phyloP scores from a whole-genome alignment of 2,797 vertebrate species.

The Oryzias dopingdopingensis region DNA sequence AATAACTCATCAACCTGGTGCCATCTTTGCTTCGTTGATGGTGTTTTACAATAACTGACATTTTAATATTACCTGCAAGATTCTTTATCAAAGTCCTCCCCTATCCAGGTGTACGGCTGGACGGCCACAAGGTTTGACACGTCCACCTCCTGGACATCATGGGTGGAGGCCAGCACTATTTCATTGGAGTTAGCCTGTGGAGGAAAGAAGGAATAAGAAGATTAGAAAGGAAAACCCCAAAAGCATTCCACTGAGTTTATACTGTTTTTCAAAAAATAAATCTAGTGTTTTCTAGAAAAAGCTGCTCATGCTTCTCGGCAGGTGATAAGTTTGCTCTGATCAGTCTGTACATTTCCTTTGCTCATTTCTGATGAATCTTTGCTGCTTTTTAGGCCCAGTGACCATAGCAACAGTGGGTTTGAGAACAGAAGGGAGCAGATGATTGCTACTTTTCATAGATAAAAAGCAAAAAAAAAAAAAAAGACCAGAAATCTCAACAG shows the following conservation, averaged over 20 bases:
- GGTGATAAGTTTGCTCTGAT: no score
- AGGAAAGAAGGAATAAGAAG: slow-evolving; percentile 18
- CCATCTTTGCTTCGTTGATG: neutral
- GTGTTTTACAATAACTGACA: neutral
- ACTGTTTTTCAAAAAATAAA: no score
- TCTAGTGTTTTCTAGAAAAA: no score
- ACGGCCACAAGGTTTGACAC: slow-evolving; percentile 89
- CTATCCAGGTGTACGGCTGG: slow-evolving; percentile 95
- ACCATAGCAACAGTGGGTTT: no score
- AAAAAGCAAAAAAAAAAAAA: no score
- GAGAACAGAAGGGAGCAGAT: no score
- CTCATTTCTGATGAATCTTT: no score
- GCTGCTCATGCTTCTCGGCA: no score
- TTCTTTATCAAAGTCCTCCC: slow-evolving; percentile 94
- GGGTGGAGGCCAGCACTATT: slow-evolving; percentile 97
- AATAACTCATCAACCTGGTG: neutral
- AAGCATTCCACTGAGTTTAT: neutral
- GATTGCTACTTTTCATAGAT: no score
- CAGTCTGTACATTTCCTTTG: no score
- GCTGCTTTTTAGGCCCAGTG: no score
- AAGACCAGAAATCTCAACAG: no score
- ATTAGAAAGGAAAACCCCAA: neutral
- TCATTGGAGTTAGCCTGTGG: slow-evolving; percentile 90
- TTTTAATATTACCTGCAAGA: slow-evolving; percentile 85
- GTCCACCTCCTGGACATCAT: slow-evolving; percentile 97